A percentile compares a stretch with the other conserved stretches of the same genome.
phyloP scores from a whole-genome alignment of 2,113 vertebrate species.

The Ceratotherium simum region DNA sequence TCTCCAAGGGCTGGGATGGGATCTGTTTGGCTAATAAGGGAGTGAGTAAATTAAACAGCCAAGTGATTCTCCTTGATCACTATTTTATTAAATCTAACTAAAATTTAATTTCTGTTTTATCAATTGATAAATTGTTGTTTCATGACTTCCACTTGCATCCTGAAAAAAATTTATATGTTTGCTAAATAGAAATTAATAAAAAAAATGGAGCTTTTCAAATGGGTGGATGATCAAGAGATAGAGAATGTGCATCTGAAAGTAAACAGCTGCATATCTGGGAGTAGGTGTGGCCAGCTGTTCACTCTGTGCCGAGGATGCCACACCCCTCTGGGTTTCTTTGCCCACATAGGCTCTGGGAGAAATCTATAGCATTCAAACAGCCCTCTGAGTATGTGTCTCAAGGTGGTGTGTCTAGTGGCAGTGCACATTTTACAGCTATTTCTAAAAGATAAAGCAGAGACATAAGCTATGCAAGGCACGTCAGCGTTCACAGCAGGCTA shows the following conservation, averaged over 20 bases:
- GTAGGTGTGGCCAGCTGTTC: neutral
- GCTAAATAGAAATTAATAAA: neutral
- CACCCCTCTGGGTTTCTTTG: neutral
- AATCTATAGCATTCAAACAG: neutral
- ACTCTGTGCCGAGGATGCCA: accelerated
- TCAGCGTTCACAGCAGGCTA: neutral
- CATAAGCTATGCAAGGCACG: neutral
- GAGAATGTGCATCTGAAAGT: neutral
- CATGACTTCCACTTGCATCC: neutral
- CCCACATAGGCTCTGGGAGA: neutral
- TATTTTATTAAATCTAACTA: constrained; percentile 34
- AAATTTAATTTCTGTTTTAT: constrained; percentile 30
- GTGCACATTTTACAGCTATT: neutral
- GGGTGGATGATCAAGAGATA: neutral
- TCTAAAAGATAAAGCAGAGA: constrained; percentile 20
- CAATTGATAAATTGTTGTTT: neutral
- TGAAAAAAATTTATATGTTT: neutral
- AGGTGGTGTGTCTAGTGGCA: neutral
- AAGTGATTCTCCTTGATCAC: neutral
- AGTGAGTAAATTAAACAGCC: neutral
- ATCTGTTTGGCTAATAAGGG: neutral
- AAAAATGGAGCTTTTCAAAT: constrained; percentile 36
- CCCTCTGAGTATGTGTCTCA: neutral
- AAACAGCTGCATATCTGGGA: neutral
- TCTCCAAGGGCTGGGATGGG: neutral